phyloP scores from a whole-genome alignment of 2,113 vertebrate genomes.

The Steatornis caripensis region DNA sequence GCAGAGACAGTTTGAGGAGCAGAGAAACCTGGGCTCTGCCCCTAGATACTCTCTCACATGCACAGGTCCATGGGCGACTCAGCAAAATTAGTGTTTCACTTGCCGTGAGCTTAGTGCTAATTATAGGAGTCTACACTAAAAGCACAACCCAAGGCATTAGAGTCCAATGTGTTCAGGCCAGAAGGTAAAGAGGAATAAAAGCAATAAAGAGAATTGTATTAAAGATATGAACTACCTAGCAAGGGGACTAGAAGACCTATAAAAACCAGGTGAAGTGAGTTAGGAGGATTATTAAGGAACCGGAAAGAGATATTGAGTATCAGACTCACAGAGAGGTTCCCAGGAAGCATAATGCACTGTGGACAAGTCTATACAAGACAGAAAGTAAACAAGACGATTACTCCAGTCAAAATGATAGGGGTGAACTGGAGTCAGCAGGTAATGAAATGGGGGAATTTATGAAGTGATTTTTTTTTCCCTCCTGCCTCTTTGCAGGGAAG shows the following conservation, averaged over 20 bases:
- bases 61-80: not conserved
- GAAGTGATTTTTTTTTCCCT: not conserved
- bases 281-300: slow-evolving; percentile 48
- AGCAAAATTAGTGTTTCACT: not conserved
- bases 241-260: slow-evolving; percentile 26
- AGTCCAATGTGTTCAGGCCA: not conserved
- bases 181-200: slow-evolving; percentile 32
- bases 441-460: slow-evolving; percentile 36
- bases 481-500: not conserved
- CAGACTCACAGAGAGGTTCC: not conserved
- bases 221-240: slow-evolving; percentile 47
- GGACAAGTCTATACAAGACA: not conserved
- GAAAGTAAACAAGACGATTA: not conserved
- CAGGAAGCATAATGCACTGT: not conserved
- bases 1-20: not conserved
- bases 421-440: not conserved
- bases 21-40: not conserved
- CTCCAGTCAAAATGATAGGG: not conserved
- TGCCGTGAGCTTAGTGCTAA: slow-evolving; percentile 3
- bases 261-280: slow-evolving; percentile 16
- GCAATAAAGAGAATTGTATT: slow-evolving; percentile 59
- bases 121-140: not conserved
- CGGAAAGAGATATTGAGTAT: slow-evolving; percentile 39
- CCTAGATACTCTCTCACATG: not conserved
- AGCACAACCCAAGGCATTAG: not conserved